A percentile compares a stretch with the other conserved stretches of the same genome.
These are phyloP conservation scores for Balaeniceps rex DNA, from an alignment of 2,113 vertebrate species.

Conservation along the genomic window DNA sequence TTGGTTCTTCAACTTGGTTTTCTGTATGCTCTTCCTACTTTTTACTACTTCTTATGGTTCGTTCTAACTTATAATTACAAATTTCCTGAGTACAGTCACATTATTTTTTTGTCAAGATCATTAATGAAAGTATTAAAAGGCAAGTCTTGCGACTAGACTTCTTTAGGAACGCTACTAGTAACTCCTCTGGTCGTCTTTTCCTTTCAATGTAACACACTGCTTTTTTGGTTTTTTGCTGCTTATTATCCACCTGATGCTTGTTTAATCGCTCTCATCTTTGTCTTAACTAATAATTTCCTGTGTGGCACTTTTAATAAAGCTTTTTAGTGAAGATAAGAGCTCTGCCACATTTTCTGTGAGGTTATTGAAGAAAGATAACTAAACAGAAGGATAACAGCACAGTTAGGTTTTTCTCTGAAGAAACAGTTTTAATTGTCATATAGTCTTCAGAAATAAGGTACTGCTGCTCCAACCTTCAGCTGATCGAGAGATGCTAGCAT, in stretches of 20 bases:
- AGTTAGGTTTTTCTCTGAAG: not conserved
- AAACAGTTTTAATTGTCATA: not conserved
- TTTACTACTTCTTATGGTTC: not conserved
- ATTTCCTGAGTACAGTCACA: not conserved
- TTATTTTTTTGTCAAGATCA: not conserved
- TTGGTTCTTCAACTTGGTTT: not conserved
- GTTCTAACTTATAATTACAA: not conserved
- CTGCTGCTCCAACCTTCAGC: not conserved
- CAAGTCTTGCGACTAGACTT: not conserved
- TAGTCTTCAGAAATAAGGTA: not conserved
- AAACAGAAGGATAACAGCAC: not conserved
- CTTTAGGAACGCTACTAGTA: not conserved
- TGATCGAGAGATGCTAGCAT: not conserved
- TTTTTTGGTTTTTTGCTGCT: not conserved
- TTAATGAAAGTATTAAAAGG: not conserved
- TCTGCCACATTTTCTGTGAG: not conserved
- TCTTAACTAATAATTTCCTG: not conserved
- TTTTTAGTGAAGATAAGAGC: not conserved
- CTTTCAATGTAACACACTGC: not conserved
- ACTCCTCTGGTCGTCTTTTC: not conserved
- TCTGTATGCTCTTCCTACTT: not conserved
- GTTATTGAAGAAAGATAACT: not conserved
- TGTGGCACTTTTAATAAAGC: not conserved
- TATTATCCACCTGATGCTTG: not conserved
- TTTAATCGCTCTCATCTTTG: not conserved